Conservation (phyloP, 2,797 vertebrate genomes). For the Anniella stebbinsi region DNA sequence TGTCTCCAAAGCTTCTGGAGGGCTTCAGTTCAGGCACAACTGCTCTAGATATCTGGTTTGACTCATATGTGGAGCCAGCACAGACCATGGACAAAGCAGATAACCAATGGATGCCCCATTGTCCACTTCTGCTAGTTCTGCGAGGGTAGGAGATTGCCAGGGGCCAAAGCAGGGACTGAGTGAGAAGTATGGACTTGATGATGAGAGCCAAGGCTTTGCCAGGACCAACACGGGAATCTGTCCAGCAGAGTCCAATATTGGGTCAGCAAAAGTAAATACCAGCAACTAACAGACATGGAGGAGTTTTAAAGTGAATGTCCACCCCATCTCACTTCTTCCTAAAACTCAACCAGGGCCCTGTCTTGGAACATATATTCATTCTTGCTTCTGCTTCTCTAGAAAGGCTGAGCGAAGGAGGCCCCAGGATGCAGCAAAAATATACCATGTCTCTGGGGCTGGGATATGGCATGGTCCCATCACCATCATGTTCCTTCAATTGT, state of each 20-base stretch:
- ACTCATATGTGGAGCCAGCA: neutral
- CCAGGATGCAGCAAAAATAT: neutral
- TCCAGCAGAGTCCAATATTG: too few species aligned
- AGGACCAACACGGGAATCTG: neutral
- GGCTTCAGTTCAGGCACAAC: neutral
- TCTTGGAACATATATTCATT: neutral
- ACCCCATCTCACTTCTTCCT: neutral
- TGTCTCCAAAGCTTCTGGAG: too few species aligned
- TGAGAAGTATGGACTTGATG: neutral
- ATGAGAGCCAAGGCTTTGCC: neutral
- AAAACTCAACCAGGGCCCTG: neutral
- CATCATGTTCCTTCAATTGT: too few species aligned
- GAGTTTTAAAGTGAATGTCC: too few species aligned
- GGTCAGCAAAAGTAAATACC: neutral
- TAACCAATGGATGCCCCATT: neutral
- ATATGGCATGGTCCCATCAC: too few species aligned
- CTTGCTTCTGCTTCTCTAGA: neutral
- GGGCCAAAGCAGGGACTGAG: neutral
- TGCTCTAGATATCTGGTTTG: neutral
- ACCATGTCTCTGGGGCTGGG: neutral
- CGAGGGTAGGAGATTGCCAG: neutral
- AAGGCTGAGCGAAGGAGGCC: neutral
- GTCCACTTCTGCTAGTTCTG: neutral
- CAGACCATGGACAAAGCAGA: neutral
- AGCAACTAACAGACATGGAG: too few species aligned